These are phyloP conservation scores for Serripes groenlandicus DNA, from an alignment of 2,888 invertebrate genomes.

Conservation along the genomic window DNA sequence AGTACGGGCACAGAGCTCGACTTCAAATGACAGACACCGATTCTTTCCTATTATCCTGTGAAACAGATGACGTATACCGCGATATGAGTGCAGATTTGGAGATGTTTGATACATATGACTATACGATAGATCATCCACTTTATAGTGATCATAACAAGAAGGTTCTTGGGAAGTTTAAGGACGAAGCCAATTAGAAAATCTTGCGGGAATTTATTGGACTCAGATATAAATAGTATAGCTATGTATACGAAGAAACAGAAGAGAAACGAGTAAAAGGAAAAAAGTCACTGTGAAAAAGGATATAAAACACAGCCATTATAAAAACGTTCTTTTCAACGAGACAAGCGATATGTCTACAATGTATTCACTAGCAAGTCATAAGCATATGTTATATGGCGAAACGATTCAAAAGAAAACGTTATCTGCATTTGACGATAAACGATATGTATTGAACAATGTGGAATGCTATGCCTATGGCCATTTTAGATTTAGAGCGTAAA, in stretches of 20 bases:
- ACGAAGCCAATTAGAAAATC: constrained; percentile 75
- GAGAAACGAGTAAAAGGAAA: constrained; percentile 18
- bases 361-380: constrained; percentile 24
- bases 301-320: constrained; percentile 19
- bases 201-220: constrained; percentile 76
- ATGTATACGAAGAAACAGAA: constrained; percentile 5
- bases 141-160: constrained; percentile 75
- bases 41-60: constrained; percentile 22
- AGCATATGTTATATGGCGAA: constrained; percentile 18
- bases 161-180: constrained; percentile 81
- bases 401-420: constrained; percentile 29
- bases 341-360: constrained; percentile 14
- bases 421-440: constrained; percentile 40
- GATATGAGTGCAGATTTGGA: constrained; percentile 40
- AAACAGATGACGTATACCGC: constrained; percentile 42
- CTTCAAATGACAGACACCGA: constrained; percentile 63
- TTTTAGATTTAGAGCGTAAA: neutral
- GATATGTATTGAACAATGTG: constrained; percentile 15
- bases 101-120: constrained; percentile 72
- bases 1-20: constrained; percentile 23
- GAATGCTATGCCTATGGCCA: neutral
- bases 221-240: constrained; percentile 54
- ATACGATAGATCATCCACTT: constrained; percentile 73
- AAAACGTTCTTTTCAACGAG: constrained; percentile 26
- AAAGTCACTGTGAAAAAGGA: constrained; percentile 9